These are phyloP conservation scores for Calephelis perditalis DNA, from an alignment of 2,888 invertebrate species.

Conservation along the genomic window DNA sequence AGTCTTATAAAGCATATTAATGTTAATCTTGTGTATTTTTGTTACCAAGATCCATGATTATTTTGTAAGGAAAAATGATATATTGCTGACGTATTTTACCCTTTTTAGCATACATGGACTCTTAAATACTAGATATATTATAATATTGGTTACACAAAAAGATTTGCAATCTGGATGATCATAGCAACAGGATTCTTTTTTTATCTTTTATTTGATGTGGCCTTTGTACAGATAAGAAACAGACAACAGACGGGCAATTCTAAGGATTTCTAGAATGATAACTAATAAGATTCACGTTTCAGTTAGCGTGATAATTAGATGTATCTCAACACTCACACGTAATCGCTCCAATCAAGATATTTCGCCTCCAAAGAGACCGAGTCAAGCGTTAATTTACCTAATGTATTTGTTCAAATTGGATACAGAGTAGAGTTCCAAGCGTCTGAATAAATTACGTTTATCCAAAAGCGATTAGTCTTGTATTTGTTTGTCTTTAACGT, in stretches of 20 bases:
- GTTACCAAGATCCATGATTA: too few species aligned
- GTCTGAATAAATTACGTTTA: constrained; percentile 56
- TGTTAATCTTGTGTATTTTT: too few species aligned
- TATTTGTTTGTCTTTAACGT: constrained; percentile 12
- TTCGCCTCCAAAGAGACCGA: constrained; percentile 53
- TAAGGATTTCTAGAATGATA: neutral
- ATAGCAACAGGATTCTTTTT: too few species aligned
- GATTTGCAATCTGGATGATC: too few species aligned
- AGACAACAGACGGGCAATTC: neutral
- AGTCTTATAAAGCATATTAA: too few species aligned
- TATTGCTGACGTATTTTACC: too few species aligned
- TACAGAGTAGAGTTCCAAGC: constrained; percentile 40
- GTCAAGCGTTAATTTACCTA: constrained; percentile 66
- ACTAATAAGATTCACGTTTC: constrained; percentile 24
- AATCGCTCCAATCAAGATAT: constrained; percentile 62
- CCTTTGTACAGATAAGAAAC: too few species aligned
- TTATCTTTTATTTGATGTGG: too few species aligned
- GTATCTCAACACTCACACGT: constrained; percentile 37
- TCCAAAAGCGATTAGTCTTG: constrained; percentile 8
- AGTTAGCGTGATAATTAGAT: constrained; percentile 48
- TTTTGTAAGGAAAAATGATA: too few species aligned
- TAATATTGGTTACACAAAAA: too few species aligned
- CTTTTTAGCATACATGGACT: too few species aligned
- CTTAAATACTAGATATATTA: too few species aligned
- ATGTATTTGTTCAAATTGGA: constrained; percentile 62